A percentile compares a stretch with the other conserved stretches of the same genome.
Evolutionary conservation across 2,113 vertebrate genomes (phyloP).

Genomic region (Rattus rattus): DNA sequence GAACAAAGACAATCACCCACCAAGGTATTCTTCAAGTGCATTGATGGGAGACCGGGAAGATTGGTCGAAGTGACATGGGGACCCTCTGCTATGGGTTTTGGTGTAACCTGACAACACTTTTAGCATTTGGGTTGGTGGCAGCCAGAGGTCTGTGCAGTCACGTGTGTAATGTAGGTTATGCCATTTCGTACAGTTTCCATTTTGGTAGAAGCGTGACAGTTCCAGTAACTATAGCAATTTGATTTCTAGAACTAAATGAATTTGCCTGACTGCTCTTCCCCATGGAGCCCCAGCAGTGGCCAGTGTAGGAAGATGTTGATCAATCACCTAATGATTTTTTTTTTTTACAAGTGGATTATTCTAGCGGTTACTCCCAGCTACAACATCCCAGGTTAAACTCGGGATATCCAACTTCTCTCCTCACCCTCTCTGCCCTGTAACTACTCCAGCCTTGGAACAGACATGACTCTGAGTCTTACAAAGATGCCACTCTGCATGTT

Average conservation of each 20-base stretch:
- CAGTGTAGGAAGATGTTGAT: not conserved
- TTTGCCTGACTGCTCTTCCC: not conserved
- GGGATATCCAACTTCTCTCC: not conserved
- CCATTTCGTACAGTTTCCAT: not conserved
- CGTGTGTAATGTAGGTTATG: not conserved
- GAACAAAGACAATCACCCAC: not conserved
- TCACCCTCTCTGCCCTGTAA: not conserved
- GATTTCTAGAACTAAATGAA: not conserved
- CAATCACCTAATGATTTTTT: not conserved
- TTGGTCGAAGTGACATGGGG: accelerated
- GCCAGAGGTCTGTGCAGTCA: not conserved
- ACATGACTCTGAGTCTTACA: no score
- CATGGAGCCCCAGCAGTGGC: not conserved
- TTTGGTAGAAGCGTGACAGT: not conserved
- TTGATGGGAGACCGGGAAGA: not conserved
- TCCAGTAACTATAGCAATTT: not conserved
- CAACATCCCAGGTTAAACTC: not conserved
- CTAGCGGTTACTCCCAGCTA: not conserved
- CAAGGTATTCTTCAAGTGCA: not conserved
- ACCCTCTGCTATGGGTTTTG: no score
- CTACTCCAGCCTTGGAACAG: not conserved
- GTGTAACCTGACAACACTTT: not conserved
- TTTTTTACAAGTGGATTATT: not conserved
- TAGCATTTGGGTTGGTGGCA: not conserved
- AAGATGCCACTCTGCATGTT: not conserved